Percentiles rank a stretch among this genome's conserved stretches.
phyloP scores from a whole-genome alignment of 2,797 vertebrate species.

The Pelodytes ibericus region DNA sequence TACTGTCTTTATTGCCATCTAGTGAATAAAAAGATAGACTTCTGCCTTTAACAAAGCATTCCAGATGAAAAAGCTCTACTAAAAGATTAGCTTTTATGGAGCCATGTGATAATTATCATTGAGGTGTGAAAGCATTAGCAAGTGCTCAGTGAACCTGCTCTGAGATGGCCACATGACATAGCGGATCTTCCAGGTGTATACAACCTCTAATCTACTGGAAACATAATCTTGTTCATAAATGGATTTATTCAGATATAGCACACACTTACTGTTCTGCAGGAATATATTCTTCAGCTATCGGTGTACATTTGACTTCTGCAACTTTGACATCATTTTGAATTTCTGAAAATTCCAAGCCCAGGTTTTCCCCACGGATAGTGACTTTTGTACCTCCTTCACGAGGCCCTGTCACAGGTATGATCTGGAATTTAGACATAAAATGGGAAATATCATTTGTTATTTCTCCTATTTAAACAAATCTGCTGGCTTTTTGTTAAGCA shows the following conservation, averaged over 20 bases:
- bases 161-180: neutral
- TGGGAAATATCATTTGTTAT: neutral
- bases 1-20: too few species aligned
- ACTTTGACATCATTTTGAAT: conserved; percentile 90
- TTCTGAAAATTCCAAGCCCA: conserved; percentile 92
- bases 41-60: neutral
- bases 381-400: conserved; percentile 95
- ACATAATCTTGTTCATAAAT: neutral
- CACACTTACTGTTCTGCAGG: conserved; percentile 94
- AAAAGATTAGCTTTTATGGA: neutral
- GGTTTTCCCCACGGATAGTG: conserved; percentile 94
- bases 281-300: conserved; percentile 91
- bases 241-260: neutral
- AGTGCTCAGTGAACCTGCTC: neutral
- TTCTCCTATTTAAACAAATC: too few species aligned
- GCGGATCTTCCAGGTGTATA: neutral
- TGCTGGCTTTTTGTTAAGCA: too few species aligned
- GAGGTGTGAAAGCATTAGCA: neutral
- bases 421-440: conserved; percentile 69
- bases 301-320: conserved; percentile 92
- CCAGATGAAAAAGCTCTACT: neutral
- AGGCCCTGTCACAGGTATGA: conserved; percentile 89
- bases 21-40: neutral
- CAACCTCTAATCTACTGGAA: neutral
- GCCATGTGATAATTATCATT: neutral